Conservation (phyloP, 2,888 invertebrate genomes). For the Baronia brevicornis region DNA sequence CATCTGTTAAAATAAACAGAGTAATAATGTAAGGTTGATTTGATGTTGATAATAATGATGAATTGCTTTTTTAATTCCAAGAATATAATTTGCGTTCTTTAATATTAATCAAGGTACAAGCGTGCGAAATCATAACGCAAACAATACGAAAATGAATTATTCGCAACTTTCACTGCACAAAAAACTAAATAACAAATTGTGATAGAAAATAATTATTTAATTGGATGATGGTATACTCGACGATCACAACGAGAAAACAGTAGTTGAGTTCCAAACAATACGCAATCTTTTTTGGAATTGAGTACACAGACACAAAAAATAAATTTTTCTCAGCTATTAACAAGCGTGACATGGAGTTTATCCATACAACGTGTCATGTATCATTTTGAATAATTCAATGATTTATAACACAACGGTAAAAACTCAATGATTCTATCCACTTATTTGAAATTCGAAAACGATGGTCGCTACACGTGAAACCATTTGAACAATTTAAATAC, state of each 20-base stretch:
- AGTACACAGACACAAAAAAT: no score
- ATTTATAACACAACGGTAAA: constrained; percentile 14
- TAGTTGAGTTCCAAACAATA: no score
- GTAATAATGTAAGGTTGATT: constrained; percentile 1
- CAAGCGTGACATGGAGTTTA: constrained; percentile 3
- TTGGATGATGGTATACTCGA: constrained; percentile 6
- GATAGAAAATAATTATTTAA: neutral
- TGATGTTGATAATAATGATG: constrained; percentile 24
- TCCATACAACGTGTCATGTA: neutral
- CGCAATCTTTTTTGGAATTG: no score
- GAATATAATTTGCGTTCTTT: constrained; percentile 31
- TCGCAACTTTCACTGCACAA: constrained; percentile 32
- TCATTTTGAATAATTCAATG: constrained; percentile 7
- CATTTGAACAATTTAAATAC: constrained; percentile 1
- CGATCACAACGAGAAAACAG: neutral
- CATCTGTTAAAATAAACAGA: neutral
- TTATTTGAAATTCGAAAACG: constrained; percentile 7
- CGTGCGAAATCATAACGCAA: constrained; percentile 39
- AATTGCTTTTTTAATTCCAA: constrained; percentile 41
- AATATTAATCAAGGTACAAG: constrained; percentile 28
- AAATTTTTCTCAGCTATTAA: constrained; percentile 5
- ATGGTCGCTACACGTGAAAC: constrained; percentile 8
- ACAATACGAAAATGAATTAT: constrained; percentile 32
- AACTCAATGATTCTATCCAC: constrained; percentile 7
- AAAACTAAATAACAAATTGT: constrained; percentile 17